Conservation (phyloP, 2,797 vertebrate genomes). For the Pristis pectinata region DNA sequence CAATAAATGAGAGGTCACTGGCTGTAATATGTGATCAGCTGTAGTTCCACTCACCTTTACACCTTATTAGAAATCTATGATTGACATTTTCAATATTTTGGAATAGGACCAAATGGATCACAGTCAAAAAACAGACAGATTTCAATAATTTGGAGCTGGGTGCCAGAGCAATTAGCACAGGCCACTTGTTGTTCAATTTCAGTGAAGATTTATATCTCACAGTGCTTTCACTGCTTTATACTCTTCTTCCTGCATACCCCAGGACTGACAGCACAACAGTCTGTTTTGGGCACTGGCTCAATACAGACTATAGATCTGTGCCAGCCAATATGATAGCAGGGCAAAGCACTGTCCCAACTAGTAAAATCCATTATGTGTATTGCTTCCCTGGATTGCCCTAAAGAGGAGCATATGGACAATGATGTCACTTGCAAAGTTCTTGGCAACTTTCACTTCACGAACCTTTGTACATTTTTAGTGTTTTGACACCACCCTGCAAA, state of each 20-base stretch:
- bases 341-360: neutral
- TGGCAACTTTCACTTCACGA: neutral
- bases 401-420: slow-evolving; percentile 12
- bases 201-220: neutral
- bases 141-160: neutral
- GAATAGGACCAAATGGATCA: neutral
- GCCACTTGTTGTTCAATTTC: neutral
- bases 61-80: neutral
- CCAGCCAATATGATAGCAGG: neutral
- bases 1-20: neutral
- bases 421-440: slow-evolving; percentile 8
- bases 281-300: neutral
- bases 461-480: neutral
- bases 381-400: neutral
- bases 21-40: neutral
- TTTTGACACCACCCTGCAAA: neutral
- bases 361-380: neutral
- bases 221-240: neutral
- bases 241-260: neutral
- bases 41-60: neutral
- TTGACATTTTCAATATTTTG: neutral
- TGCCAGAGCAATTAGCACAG: neutral
- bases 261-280: neutral
- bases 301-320: neutral
- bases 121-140: neutral